Evolutionary conservation across 2,888 invertebrate genomes (phyloP).

Genomic region (Cerastis rubricosa): DNA sequence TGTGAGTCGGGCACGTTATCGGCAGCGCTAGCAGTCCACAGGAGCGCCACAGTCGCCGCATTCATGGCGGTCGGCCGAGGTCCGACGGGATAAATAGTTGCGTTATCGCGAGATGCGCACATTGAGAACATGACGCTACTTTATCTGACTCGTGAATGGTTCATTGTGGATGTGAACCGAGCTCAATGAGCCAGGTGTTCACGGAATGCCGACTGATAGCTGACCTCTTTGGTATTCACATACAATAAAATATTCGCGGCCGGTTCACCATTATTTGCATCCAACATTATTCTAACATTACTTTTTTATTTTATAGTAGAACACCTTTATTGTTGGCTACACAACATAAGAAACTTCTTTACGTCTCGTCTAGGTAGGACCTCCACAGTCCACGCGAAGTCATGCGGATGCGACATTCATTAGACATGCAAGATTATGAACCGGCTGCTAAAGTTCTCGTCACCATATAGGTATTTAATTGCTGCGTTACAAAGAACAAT

Average conservation of each 20-base stretch:
- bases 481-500: background rate
- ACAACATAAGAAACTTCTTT: no score
- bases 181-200: constrained; percentile 27
- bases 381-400: background rate
- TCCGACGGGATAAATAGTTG: background rate
- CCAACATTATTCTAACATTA: no score
- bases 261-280: background rate
- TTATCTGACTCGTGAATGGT: constrained; percentile 12
- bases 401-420: background rate
- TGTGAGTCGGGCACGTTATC: background rate
- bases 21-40: background rate
- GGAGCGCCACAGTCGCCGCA: background rate
- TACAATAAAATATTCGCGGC: background rate
- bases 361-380: no score
- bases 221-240: background rate
- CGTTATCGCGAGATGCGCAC: constrained; percentile 23
- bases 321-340: background rate
- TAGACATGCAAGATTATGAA: background rate
- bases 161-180: constrained; percentile 11
- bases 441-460: background rate
- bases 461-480: background rate
- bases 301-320: no score
- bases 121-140: background rate
- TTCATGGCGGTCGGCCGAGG: background rate
- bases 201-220: background rate